Base-by-base conservation (phyloP, 2,113 vertebrate species). In the Daboia siamensis region DNA sequence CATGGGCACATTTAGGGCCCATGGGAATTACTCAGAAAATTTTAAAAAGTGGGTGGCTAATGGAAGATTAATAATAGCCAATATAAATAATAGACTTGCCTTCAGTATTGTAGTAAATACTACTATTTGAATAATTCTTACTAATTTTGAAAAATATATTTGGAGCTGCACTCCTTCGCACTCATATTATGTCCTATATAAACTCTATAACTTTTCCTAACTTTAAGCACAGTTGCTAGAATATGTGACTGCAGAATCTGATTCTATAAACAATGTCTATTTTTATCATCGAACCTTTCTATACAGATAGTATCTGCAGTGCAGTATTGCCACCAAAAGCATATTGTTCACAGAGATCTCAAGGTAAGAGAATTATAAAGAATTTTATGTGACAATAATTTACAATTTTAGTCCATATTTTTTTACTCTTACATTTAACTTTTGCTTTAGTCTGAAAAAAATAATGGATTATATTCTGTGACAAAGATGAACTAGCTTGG, bases 271-370 rank as follows among this genome's bases (percentile, higher is more conserved):
- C 39, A 96, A 21, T 90, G 51, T 93, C 86, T 95, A 93, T 95
- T 86, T 96, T 59, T 87, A 17, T 97, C 95, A 93, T 88, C 74
- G 86, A 87, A 26, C 15, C 64, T 96, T 96, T 94, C 87, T 94
- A 23, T 96, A 91, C 88, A 99, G 99, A 99, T 99, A n/a, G 99
- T 99, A 64, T 99, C 99, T 91, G 99, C 99, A 90, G 99, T 99
- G 96, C 99, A 99, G 97, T 99, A 99, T 97, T 99, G 99, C 96
- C 99, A 99, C 97, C 99, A 99, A 96, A 99, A 99, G 97, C 98
- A 98, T 97, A 99, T 99, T 89, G 99, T 99, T 95, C 99, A 99
- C 96, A 97, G 99, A 97, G 99, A 99, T 97, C 98, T 99, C 94
- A 99, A 99, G 98, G 99, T 99, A 97, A 98, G 69, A 52, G 2